phyloP scores from a whole-genome alignment of 2,113 vertebrate species.

The Bujurquina vittata region DNA sequence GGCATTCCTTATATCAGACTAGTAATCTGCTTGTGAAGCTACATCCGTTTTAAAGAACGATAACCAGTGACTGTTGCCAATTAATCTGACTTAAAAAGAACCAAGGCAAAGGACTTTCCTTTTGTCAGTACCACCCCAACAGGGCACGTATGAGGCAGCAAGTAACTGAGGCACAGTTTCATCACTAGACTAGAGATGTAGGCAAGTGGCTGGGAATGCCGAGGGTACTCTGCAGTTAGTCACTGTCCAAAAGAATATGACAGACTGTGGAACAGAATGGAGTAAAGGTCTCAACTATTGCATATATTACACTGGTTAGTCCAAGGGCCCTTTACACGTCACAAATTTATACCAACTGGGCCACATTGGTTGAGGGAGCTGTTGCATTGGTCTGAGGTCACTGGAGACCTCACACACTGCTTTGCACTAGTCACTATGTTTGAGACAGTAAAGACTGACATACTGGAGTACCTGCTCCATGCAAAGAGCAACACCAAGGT shows the following conservation, averaged over 20 bases:
- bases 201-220: not conserved
- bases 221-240: conserved; percentile 4
- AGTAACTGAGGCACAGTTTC: conserved; percentile 54
- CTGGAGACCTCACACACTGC: conserved; percentile 7
- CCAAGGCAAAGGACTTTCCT: conserved; percentile 8
- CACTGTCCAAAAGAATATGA: conserved; percentile 1
- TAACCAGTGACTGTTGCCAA: not conserved
- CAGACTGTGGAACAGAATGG: conserved; percentile 34
- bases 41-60: not conserved
- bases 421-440: conserved; percentile 16
- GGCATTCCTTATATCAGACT: not conserved
- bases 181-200: conserved; percentile 8
- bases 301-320: conserved; percentile 61
- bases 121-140: not conserved
- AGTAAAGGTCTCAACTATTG: conserved; percentile 65
- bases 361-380: not conserved
- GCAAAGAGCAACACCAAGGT: conserved; percentile 18
- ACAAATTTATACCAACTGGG: not conserved
- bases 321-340: conserved; percentile 1
- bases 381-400: not conserved
- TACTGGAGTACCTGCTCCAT: conserved; percentile 35
- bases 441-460: conserved; percentile 19
- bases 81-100: not conserved
- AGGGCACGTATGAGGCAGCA: conserved; percentile 43
- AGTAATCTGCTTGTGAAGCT: not conserved